Evolutionary conservation across 2,797 vertebrate species (phyloP).

Genomic region (Vireo griseus): DNA sequence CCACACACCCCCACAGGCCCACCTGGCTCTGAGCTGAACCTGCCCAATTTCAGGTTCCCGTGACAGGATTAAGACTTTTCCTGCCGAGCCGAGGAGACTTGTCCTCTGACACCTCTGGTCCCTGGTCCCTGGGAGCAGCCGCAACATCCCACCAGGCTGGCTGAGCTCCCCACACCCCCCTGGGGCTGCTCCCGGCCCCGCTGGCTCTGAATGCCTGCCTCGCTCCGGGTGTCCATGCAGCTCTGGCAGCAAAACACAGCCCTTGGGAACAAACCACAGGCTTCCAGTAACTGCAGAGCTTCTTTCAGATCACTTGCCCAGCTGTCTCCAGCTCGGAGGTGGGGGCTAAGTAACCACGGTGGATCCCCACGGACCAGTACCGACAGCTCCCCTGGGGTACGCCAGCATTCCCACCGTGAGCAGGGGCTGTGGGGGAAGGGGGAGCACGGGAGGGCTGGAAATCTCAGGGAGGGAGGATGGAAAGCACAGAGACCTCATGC

Average conservation of each 20-base stretch:
- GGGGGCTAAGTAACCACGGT: not conserved
- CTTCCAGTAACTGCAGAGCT: not conserved
- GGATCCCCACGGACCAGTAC: accelerated
- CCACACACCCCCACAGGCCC: too few species aligned
- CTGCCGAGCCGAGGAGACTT: not conserved
- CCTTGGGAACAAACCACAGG: not conserved
- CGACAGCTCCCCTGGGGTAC: not conserved
- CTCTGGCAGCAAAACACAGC: not conserved
- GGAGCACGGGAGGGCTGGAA: not conserved
- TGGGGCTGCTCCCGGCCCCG: not conserved
- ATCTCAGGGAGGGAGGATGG: not conserved
- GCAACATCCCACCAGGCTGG: not conserved
- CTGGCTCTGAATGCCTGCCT: not conserved
- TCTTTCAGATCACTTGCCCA: not conserved
- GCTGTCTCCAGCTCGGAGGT: not conserved
- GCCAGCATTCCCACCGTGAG: accelerated
- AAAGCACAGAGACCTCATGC: not conserved
- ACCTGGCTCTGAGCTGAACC: not conserved
- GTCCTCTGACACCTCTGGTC: not conserved
- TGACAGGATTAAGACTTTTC: not conserved
- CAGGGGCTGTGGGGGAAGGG: not conserved
- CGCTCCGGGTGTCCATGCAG: not conserved
- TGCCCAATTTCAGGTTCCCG: not conserved
- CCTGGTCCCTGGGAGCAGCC: not conserved
- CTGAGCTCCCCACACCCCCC: not conserved